These are phyloP conservation scores for Loripinus fragilis DNA, from an alignment of 2,888 invertebrate species.

Conservation along the genomic window DNA sequence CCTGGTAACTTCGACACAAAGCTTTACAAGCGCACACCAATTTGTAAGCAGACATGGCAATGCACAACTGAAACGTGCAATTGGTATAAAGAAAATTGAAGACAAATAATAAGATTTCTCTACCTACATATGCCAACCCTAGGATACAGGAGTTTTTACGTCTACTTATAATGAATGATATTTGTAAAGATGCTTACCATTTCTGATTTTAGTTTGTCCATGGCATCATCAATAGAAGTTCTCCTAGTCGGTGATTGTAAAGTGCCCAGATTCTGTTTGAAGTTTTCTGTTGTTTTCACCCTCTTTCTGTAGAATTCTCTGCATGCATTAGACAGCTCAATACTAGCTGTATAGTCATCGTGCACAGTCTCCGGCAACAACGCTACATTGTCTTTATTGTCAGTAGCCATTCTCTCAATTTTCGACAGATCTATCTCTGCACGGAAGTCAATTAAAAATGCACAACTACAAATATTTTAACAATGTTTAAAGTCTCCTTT, in stretches of 20 bases:
- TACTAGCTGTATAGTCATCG: conserved; percentile 73
- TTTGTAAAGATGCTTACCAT: conserved; percentile 72
- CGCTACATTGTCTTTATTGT: conserved; percentile 9
- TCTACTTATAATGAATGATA: too few relatives aligned
- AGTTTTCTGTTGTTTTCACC: conserved; percentile 66
- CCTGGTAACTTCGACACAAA: too few relatives aligned
- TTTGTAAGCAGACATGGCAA: too few relatives aligned
- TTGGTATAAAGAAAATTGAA: too few relatives aligned
- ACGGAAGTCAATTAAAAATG: too few relatives aligned
- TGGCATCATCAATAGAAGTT: conserved; percentile 67
- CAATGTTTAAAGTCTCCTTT: neutral
- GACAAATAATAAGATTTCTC: too few relatives aligned
- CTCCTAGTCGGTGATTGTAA: conserved; percentile 35
- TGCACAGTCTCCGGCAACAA: conserved; percentile 24
- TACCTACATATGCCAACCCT: too few relatives aligned
- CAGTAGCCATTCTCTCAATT: neutral
- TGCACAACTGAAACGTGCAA: too few relatives aligned
- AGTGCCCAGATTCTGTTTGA: conserved; percentile 61
- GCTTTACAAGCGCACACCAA: too few relatives aligned
- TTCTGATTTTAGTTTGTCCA: conserved; percentile 70
- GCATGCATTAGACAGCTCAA: conserved; percentile 77
- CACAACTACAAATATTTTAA: neutral
- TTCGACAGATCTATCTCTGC: too few relatives aligned
- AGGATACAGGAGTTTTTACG: too few relatives aligned
- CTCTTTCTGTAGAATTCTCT: conserved; percentile 73